Evolutionary conservation across 1,140 invertebrate species (phyloP).

Genomic region (Megalonaias nervosa): DNA sequence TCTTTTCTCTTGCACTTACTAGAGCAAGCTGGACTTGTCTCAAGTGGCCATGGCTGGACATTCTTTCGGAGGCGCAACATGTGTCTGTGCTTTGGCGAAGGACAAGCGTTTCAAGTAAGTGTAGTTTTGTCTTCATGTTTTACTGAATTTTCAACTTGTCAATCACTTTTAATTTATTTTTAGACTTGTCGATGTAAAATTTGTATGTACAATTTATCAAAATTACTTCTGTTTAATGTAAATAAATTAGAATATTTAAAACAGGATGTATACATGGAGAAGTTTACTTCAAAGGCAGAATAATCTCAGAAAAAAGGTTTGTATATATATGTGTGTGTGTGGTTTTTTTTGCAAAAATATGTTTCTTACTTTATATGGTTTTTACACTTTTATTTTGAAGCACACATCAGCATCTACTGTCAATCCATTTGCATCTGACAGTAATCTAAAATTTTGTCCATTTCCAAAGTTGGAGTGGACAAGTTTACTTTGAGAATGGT

Average conservation of each 20-base stretch:
- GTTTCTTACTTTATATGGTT: neutral
- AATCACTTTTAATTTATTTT: neutral
- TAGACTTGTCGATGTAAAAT: neutral
- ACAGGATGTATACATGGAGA: neutral
- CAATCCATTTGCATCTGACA: too few species aligned
- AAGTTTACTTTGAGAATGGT: too few species aligned
- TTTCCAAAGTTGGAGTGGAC: too few species aligned
- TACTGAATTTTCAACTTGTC: neutral
- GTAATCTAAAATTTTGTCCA: too few species aligned
- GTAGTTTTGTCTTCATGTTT: constrained; percentile 2
- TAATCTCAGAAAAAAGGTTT: neutral
- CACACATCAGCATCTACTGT: too few species aligned
- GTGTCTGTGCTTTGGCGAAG: constrained; percentile 74
- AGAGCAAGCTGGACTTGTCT: constrained; percentile 75
- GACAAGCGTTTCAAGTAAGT: constrained; percentile 76
- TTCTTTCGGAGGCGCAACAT: constrained; percentile 80
- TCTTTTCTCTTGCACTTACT: constrained; percentile 46
- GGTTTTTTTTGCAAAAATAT: neutral
- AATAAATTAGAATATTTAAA: neutral
- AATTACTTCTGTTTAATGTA: neutral
- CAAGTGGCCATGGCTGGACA: constrained; percentile 77
- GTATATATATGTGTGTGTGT: too few species aligned
- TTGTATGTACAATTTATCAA: neutral
- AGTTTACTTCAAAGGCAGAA: neutral
- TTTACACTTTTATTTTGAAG: too few species aligned